Evolutionary conservation across 2,888 invertebrate genomes (phyloP).

Genomic region (Drosophila demipolita): DNA sequence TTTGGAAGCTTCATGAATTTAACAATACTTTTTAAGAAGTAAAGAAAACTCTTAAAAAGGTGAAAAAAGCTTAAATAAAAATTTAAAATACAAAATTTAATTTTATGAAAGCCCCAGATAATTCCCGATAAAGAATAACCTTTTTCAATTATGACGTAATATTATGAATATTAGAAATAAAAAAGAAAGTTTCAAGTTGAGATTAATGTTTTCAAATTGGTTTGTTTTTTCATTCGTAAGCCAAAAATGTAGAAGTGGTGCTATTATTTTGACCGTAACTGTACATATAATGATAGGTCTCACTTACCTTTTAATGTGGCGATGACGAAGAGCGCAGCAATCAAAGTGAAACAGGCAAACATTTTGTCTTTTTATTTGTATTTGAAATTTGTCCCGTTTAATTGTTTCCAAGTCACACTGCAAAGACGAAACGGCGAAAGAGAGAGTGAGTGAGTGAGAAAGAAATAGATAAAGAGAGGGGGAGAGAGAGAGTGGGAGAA

Average conservation of each 20-base stretch:
- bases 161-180: too few species aligned
- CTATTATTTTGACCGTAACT: neutral
- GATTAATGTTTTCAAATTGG: neutral
- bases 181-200: neutral
- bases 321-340: slow-evolving; percentile 52
- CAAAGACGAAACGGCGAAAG: slow-evolving; percentile 1
- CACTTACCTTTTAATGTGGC: slow-evolving; percentile 67
- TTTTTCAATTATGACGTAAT: too few species aligned
- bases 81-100: too few species aligned
- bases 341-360: slow-evolving; percentile 53
- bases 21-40: too few species aligned
- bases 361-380: slow-evolving; percentile 56
- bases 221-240: neutral
- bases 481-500: neutral
- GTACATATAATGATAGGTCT: neutral
- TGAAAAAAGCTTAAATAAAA: too few species aligned
- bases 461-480: neutral
- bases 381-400: slow-evolving; percentile 7
- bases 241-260: neutral
- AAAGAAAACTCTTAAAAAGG: too few species aligned
- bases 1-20: too few species aligned
- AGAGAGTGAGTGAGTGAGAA: neutral
- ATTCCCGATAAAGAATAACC: too few species aligned
- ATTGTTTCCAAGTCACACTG: slow-evolving; percentile 29
- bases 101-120: too few species aligned